phyloP scores from a whole-genome alignment of 2,888 invertebrate species.

The Caenorhabditis uteleia region DNA sequence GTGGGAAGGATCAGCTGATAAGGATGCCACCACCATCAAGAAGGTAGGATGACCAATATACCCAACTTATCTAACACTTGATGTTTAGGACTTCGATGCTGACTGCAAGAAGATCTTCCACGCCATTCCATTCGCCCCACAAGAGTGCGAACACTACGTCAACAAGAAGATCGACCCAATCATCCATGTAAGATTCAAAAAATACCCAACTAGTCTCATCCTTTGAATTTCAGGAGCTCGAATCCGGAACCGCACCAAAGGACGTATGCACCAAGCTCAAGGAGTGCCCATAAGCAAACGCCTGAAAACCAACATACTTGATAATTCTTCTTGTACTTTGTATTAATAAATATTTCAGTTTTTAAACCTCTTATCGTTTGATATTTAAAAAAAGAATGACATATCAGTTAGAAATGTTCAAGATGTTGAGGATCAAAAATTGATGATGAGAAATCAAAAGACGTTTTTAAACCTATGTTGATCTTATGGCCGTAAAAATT shows the following conservation, averaged over 20 bases:
- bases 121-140: constrained; percentile 38
- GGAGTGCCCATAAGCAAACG: no score
- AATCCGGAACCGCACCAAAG: constrained; percentile 50
- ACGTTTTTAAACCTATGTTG: no score
- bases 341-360: no score
- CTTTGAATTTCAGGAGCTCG: constrained; percentile 28
- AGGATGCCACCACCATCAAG: constrained; percentile 37
- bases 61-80: neutral
- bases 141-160: constrained; percentile 39
- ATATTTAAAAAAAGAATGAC: neutral
- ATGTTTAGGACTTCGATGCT: constrained; percentile 31
- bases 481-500: no score
- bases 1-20: constrained; percentile 38
- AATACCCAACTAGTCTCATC: neutral
- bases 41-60: constrained; percentile 14
- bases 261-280: constrained; percentile 47
- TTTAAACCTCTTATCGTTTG: neutral
- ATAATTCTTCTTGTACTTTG: no score
- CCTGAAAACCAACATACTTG: no score
- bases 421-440: no score
- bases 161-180: constrained; percentile 44
- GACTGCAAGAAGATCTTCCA: constrained; percentile 49
- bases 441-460: no score
- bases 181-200: constrained; percentile 19
- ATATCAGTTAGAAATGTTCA: no score